These are phyloP conservation scores for Polyergus mexicanus DNA, from an alignment of 1,140 invertebrate species.

Conservation along the genomic window DNA sequence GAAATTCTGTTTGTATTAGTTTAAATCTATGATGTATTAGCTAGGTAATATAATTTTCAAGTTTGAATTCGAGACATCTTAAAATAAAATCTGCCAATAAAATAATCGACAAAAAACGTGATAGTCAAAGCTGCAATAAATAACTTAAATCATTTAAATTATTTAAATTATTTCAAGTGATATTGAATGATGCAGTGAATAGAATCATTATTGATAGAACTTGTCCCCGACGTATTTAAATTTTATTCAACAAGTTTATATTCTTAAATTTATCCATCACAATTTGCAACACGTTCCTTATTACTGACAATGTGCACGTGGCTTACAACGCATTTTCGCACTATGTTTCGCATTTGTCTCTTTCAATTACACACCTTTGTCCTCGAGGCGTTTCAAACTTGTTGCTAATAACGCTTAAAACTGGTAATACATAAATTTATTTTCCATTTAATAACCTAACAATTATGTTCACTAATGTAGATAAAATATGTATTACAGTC, in stretches of 20 bases:
- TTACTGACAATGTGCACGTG: constrained; percentile 6
- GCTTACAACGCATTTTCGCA: background rate
- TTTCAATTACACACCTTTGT: background rate
- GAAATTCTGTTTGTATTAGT: background rate
- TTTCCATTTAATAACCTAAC: constrained; percentile 39
- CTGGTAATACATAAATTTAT: constrained; percentile 42
- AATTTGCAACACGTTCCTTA: background rate
- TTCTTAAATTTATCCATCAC: background rate
- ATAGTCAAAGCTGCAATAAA: background rate
- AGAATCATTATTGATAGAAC: background rate
- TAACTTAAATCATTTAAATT: background rate
- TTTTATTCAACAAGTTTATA: background rate
- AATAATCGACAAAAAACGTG: background rate
- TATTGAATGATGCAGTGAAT: too few relatives aligned
- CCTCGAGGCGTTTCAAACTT: background rate
- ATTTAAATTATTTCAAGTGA: background rate
- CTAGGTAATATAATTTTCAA: background rate
- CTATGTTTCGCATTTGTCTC: background rate
- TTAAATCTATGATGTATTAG: background rate
- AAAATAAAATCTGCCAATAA: background rate
- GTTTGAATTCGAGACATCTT: background rate
- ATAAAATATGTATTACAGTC: constrained; percentile 16
- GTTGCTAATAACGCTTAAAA: constrained; percentile 19
- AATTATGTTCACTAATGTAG: constrained; percentile 12
- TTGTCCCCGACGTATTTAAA: background rate